Base-by-base conservation (phyloP, 2,113 vertebrate genomes). In the Tragelaphus imberbis region DNA sequence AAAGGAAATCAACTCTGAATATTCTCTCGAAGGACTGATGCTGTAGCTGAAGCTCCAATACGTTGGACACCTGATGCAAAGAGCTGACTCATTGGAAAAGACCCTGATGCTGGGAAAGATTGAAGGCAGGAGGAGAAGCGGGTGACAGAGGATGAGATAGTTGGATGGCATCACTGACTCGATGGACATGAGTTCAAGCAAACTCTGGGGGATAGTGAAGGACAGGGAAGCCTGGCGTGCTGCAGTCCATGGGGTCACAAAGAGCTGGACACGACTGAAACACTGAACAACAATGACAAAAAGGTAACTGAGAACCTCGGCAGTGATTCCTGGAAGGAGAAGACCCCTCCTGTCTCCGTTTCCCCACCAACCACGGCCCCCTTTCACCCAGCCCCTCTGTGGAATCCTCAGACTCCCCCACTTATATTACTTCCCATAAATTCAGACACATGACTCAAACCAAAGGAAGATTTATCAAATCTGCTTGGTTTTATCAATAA, bases 401-500 rank as follows among this genome's bases (percentile, higher is more conserved):
- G 27, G 19, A 33, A 9, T 19, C 33, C 33, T 77, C 23, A 58
- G 58, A 61, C 28, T 40, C 61, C 44, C 44, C 27, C 30, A 58
- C 6, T 80, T n/a, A 21, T 4, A 27, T 53, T n/a, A 82, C 10
- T 53, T 55, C 10, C 80, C 33, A 94, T 44, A 88, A 85, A 84
- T 61, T 84, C 44, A 95, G 55, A 90, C 12, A 65, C 3, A 9
- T 6, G 17, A 90, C n/a, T 87, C 44, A 84, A 82, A 51, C 40
- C 30, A 97, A 94, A 89, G n/a, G 36, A 95, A 51, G 79, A 56
- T 47, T 53, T 53, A 25, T 28, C 61, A 90, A 86, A 68, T 68
- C 23, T 40, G n/a, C 84, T 36, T 61, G 30, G n/a, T 84, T 84
- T 49, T n/a, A 51, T 88, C 84, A 81, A 21, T 33, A 63, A 85